Percentiles rank a stretch among this genome's conserved stretches.
Evolutionary conservation across 2,113 vertebrate species (phyloP).

Genomic region (Poecilia latipinna): DNA sequence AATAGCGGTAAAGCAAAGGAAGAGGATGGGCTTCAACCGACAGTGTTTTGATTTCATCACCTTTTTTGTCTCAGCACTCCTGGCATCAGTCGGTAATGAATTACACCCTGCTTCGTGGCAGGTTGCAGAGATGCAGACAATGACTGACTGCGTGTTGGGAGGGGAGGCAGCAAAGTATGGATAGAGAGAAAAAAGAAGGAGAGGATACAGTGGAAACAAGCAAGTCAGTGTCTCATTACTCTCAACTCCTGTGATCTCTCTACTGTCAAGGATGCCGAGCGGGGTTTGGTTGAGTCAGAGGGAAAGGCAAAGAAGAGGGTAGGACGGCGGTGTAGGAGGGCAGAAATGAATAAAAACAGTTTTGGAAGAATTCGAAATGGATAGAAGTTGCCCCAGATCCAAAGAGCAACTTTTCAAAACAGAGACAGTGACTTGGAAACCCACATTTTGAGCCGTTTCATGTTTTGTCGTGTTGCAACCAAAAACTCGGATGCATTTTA

Average conservation of each 20-base stretch:
- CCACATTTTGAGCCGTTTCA: background rate
- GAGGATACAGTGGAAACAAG: conserved; percentile 63
- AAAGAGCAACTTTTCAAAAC: conserved; percentile 51
- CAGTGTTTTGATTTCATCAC: conserved; percentile 67
- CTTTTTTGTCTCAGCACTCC: conserved; percentile 44
- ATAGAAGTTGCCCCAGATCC: conserved; percentile 19
- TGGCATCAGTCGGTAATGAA: conserved; percentile 70
- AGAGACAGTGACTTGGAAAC: conserved; percentile 46
- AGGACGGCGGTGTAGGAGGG: conserved; percentile 1
- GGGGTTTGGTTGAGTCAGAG: conserved; percentile 69
- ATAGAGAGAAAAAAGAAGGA: conserved; percentile 25
- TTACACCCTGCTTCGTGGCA: conserved; percentile 71
- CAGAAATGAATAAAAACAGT: conserved; percentile 25
- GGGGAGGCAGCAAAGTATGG: conserved; percentile 20
- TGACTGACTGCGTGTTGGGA: conserved; percentile 63
- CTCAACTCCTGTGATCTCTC: conserved; percentile 69
- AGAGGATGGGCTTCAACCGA: conserved; percentile 36
- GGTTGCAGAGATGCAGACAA: conserved; percentile 65
- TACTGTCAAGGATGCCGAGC: conserved; percentile 72
- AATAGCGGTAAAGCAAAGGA: conserved; percentile 16
- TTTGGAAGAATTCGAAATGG: conserved; percentile 28
- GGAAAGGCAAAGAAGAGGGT: conserved; percentile 30
- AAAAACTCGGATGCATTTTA: no score
- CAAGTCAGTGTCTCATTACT: conserved; percentile 71
- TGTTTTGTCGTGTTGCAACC: background rate